Evolutionary conservation across 2,888 invertebrate genomes (phyloP), one percentile per base, ranked within the genome.

Genomic region (Clunio marinus): DNA sequence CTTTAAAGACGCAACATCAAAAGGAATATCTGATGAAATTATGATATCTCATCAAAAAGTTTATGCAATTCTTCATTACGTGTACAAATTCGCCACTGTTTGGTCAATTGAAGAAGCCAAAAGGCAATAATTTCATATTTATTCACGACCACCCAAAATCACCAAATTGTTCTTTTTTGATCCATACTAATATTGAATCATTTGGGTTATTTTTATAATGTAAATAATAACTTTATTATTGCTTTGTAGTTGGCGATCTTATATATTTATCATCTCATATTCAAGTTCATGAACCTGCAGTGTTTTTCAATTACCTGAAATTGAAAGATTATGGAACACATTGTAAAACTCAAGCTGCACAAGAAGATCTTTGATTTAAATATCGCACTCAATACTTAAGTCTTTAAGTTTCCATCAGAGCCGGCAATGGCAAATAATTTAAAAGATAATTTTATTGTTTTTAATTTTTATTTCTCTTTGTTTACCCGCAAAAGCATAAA

Each of bases 391-490:
- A 45, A 45, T 45, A 15, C 13, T 13, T 7, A 7, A 45, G 5
- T 13, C 4, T 13, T 5, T 13, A 13, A 15, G 15, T 15, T 57
- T 57, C 57, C 57, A 57, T 57, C 57, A n/a, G 25, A 25, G 25
- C 57, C 57, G n/a, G n/a, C n/a, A n/a, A n/a, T n/a, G n/a, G 57
- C 57, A 57, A 25, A 51, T 51, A 51, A 51, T 51, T 22, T 51
- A 20, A 51, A 57, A 57, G 22, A 57, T 57, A 57, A 27, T 27
- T 57, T 57, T 25, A 57, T 25, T 51, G 5, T 4, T 51, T 51
- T 17, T 3, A 32, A 32, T 32, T 32, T 57, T 51, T 51, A 51
- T 57, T 57, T 17, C 2, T 55, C 24, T 5, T 17, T 55, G 3
- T 22, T 24, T 32, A 32, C 32, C 4, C 4, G 4, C 32, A 32